Percentiles rank a stretch among this genome's conserved stretches.
Evolutionary conservation across 2,888 invertebrate genomes (phyloP).

Genomic region (Hoplodrina ambigua): DNA sequence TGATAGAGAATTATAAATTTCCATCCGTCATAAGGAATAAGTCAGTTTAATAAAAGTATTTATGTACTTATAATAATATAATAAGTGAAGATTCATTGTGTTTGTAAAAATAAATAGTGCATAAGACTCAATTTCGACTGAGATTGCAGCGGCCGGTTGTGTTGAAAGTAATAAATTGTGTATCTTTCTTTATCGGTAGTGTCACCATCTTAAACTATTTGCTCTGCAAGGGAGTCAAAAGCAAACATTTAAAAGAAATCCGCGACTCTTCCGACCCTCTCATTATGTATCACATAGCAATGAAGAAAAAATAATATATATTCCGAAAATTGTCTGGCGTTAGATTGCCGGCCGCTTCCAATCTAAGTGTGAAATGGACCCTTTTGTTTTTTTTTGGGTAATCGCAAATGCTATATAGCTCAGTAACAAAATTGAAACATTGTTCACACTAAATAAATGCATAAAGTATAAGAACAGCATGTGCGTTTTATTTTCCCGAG

Average conservation of each 20-base stretch:
- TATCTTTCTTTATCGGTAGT: too few species aligned
- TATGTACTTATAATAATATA: slow-evolving; percentile 3
- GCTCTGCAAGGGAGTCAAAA: too few species aligned
- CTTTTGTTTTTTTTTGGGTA: slow-evolving; percentile 4
- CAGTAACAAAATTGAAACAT: slow-evolving; percentile 46
- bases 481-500: slow-evolving; percentile 30
- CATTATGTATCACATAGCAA: too few species aligned
- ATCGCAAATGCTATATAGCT: slow-evolving; percentile 40
- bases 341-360: too few species aligned
- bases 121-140: too few species aligned
- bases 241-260: too few species aligned
- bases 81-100: background rate
- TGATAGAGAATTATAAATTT: slow-evolving; percentile 72
- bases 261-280: too few species aligned
- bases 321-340: too few species aligned
- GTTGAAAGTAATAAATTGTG: background rate
- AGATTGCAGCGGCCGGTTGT: background rate
- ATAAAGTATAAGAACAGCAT: slow-evolving; percentile 32
- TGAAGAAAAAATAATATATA: too few species aligned
- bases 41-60: slow-evolving; percentile 32
- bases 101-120: slow-evolving; percentile 29
- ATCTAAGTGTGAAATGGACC: background rate
- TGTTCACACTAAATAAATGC: slow-evolving; percentile 51
- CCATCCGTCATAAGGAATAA: slow-evolving; percentile 66
- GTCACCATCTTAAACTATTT: too few species aligned